These are phyloP conservation scores for Axis porcinus DNA, from an alignment of 2,113 vertebrate genomes.

Conservation along the genomic window DNA sequence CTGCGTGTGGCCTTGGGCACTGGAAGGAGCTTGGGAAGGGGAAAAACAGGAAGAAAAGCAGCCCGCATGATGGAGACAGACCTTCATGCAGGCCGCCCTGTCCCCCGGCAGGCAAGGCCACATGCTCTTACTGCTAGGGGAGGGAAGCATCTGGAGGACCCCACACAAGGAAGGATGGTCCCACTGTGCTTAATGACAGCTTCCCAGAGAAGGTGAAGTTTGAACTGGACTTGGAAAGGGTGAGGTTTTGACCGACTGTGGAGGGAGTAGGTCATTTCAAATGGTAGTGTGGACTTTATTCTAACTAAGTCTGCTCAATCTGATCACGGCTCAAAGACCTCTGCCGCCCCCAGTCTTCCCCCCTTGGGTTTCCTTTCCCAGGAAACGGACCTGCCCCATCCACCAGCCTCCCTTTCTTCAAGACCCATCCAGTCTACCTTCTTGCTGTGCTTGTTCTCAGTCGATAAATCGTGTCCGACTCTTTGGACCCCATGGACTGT, in stretches of 20 bases:
- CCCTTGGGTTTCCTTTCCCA: background rate
- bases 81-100: fast-evolving
- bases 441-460: background rate
- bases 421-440: background rate
- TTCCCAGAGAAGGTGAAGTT: background rate
- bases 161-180: background rate
- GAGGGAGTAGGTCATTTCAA: background rate
- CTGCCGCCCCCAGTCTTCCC: background rate
- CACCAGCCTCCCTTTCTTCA: background rate
- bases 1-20: background rate
- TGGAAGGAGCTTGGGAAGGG: background rate
- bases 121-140: background rate
- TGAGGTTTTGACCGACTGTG: background rate
- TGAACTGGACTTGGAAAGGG: background rate
- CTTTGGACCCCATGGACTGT: background rate
- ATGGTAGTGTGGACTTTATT: background rate
- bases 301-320: background rate
- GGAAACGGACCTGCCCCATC: background rate
- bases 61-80: background rate
- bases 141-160: background rate
- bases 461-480: background rate
- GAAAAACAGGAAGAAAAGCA: background rate
- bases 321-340: background rate
- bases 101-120: too few species aligned
- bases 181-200: background rate